Base-by-base conservation (phyloP, 2,797 vertebrate species). In the Ispidina lecontei region DNA sequence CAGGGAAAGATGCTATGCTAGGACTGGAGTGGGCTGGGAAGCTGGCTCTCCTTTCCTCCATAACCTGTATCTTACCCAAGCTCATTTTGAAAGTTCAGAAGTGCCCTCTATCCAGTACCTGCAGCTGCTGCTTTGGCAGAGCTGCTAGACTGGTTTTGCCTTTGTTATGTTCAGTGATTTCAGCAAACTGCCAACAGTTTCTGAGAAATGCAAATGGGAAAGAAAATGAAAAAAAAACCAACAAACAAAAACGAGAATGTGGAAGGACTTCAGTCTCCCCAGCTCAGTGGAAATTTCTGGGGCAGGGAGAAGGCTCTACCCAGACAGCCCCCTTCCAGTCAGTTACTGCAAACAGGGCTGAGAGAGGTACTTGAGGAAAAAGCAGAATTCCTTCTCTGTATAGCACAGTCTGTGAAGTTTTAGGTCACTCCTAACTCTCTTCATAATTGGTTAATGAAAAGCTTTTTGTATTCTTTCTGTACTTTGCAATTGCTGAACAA, bases 51-150 rank as follows among this genome's bases (percentile, higher is more conserved):
- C 16, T 20, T 25, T 68, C 11, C 41, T 78, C 39, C 5, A 3
- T n/a, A n/a, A 35, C 43, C 37, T 31, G 0, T 76, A n/a, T 84
- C 60, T 54, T 39, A 71, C 16, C 23, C 60, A 46, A 89, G 56
- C 78, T 91, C 23, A 14, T 82, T 84, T 64, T 59, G 73, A 37
- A 81, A 81, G 91, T 81, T 94, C 77, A 84, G 56, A 73, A 35
- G 78, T 84, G 41, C 76, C 51, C 56, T 74, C 71, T 87, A 19
- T 89, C 77, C 91, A 84, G 20, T 71, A 93, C 78, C 92, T 90
- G 74, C 92, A 93, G 90, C 90, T 90, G 89, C 74, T 89, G 71
- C 78, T 90, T 76, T 94, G 94, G 84, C 89, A 91, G 76, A 46
- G 58, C 44, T 56, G 16, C 54, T 77, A 49, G 46, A 13, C 55